Base-by-base conservation (phyloP, 2,888 invertebrate species). In the Trachelus iudaicus region DNA sequence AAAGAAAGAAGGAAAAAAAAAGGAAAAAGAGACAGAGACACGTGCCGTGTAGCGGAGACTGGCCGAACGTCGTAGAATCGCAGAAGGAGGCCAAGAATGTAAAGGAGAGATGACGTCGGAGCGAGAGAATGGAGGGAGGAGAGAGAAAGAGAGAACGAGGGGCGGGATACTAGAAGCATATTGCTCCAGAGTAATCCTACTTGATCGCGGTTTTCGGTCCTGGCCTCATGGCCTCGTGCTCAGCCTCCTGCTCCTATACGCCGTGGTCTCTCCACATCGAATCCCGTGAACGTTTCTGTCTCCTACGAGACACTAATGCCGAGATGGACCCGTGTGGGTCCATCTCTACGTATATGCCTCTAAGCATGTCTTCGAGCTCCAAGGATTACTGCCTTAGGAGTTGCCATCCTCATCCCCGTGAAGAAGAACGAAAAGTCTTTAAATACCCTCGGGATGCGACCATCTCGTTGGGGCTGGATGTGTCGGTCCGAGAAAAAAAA, bases 151-250 rank as follows among this genome's bases (percentile, higher is more conserved):
- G 34, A 34, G 34, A 34, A 34, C 9, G 11, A 15, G 40, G 40
- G 40, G 40, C 0, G 40, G 40, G 40, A 15, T 15, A 89, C 87
- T 85, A 85, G 84, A 86, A 85, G 84, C 89, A 90, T 90, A 90
- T 90, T 90, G 90, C 89, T 88, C 81, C 85, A 81, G 81, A 88
- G 90, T 90, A 90, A 90, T 90, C 90, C 90, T 88, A 89, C 90
- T 90, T 90, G 90, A 90, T 90, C 90, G 90, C 88, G 90, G 90
- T 88, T 90, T 89, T 89, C 85, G 88, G 88, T 85, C 69, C 69
- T n/a, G 69, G 31, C 31, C 33, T 30, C 33, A 33, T 33, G 86
- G 85, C 83, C 84, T 83, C 79, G 76, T 76, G 34, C 76, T 71
- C 78, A 77, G 79, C 79, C 81, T 79, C 79, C 77, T 81, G 79